Base-by-base conservation (phyloP, 2,113 vertebrate species). In the Corythoichthys haematopterus region DNA sequence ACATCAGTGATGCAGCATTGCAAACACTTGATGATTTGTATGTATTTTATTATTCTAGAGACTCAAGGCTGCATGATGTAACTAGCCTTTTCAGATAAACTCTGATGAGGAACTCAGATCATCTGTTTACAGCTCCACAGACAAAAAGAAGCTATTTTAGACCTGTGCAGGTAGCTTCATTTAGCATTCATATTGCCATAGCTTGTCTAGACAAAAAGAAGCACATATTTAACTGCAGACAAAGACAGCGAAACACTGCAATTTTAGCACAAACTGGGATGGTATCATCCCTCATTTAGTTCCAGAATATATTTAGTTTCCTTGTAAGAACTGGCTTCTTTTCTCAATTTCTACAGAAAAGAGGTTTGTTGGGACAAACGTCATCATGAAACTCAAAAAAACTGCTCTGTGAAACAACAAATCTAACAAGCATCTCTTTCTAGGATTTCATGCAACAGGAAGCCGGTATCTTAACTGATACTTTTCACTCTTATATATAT, bases 311-410 rank as follows among this genome's bases (percentile, higher is more conserved):
- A 51, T n/a, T 62, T 33, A 13, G n/a, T 70, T 51, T 7, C 38
- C 73, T 66, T 7, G n/a, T 36, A 0, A 6, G 33, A 55, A 73
- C 45, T 6, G 14, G 53, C 38, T 61, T 16, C 20, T 35, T 10
- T 20, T 51, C 52, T 59, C 57, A 46, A 13, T 69, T 81, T 62
- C 53, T 33, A 16, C 33, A 15, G 60, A 68, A 35, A 38, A 72
- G 12, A 33, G 33, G 9, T 35, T 57, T 20, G 13, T 28, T 28
- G 20, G 3, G 13, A 40, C 12, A 43, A 61, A 43, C 40, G 36
- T 69, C 66, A 52, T 51, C 47, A 55, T 11, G 51, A 53, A 48
- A 43, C 20, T 35, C 8, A 0, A 45, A 60, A 60, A 45, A 67
- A 43, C 47, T 5, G 35, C 51, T 37, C 62, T n/a, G 48, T 8